Conservation (phyloP, 2,113 vertebrate species). For the Condylura cristata region DNA sequence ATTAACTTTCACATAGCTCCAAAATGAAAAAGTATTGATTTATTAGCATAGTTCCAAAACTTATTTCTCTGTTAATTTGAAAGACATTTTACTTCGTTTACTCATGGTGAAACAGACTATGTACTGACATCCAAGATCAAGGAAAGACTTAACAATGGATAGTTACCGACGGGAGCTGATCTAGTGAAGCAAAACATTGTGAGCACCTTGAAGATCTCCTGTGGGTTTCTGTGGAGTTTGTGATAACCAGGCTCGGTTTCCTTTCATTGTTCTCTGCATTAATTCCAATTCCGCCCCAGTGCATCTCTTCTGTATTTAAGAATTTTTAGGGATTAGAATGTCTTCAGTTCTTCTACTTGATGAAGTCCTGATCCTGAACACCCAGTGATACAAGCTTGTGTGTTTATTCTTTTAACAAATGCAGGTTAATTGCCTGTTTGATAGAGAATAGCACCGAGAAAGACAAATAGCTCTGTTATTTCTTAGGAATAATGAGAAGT, state of each 20-base stretch:
- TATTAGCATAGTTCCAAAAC: neutral
- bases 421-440: neutral
- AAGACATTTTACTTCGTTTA: slow-evolving; percentile 28
- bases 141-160: neutral
- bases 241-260: neutral
- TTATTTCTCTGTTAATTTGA: slow-evolving; percentile 12
- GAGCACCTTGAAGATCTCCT: neutral
- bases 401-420: neutral
- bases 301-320: neutral
- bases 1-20: neutral
- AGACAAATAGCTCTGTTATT: neutral
- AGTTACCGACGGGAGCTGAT: neutral
- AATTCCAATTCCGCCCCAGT: neutral
- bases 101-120: neutral
- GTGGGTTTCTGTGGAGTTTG: neutral
- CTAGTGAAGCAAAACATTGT: neutral
- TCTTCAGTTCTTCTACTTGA: neutral
- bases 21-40: slow-evolving; percentile 2
- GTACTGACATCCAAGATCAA: neutral
- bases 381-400: neutral
- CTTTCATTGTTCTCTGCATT: neutral
- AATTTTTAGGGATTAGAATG: neutral
- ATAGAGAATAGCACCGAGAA: neutral
- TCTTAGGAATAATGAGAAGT: neutral
- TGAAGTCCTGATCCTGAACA: neutral